Conservation (phyloP, 2,888 invertebrate genomes). For the Quadroppia sp. region DNA sequence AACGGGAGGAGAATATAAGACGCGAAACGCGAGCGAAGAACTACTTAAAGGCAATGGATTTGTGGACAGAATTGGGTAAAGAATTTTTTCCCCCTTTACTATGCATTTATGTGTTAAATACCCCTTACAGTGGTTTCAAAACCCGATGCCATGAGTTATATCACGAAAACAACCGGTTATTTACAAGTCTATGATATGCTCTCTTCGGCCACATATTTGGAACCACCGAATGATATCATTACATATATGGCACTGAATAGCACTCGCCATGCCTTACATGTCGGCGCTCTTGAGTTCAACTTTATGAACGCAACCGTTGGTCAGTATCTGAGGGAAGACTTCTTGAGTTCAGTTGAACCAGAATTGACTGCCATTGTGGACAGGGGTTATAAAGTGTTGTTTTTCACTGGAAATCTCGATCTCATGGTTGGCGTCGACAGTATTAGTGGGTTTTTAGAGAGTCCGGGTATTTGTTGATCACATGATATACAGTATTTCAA, state of each 20-base stretch:
- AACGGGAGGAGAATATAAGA: not conserved
- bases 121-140: not conserved
- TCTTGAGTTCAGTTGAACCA: not conserved
- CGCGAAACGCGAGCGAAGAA: not conserved
- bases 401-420: constrained; percentile 11
- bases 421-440: not conserved
- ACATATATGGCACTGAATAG: not conserved
- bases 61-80: not conserved
- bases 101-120: not conserved
- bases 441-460: not conserved
- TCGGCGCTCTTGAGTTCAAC: not conserved
- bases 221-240: not conserved
- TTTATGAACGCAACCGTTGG: not conserved
- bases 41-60: not conserved
- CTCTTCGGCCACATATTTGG: not conserved
- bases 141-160: not conserved
- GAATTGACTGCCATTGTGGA: constrained; percentile 13
- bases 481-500: not conserved
- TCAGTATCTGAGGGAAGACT: not conserved
- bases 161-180: not conserved
- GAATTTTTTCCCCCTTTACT: too few species aligned
- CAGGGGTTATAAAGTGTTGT: not conserved
- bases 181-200: not conserved
- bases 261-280: not conserved
- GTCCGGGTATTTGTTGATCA: not conserved